phyloP scores from a whole-genome alignment of 2,888 invertebrate species.

The Branchipolynoe longqiensis region DNA sequence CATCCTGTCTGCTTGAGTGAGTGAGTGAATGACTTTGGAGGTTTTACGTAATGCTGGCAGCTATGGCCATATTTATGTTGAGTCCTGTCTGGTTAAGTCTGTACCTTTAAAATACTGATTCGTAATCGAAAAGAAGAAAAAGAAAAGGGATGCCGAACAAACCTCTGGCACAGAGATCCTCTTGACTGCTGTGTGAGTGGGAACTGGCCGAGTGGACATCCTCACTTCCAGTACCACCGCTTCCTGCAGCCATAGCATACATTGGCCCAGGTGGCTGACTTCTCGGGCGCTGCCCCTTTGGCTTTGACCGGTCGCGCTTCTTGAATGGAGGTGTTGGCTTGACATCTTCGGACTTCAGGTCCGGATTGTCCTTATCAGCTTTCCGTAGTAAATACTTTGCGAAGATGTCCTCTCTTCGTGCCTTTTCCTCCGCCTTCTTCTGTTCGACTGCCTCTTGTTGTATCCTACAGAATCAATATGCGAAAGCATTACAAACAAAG shows the following conservation, averaged over 20 bases:
- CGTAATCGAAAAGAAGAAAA: too few relatives aligned
- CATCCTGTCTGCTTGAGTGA: too few relatives aligned
- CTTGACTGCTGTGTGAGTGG: slow-evolving; percentile 71
- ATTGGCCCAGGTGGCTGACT: slow-evolving; percentile 58
- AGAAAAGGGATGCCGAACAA: too few relatives aligned
- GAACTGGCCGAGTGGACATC: slow-evolving; percentile 60
- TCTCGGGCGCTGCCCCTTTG: slow-evolving; percentile 60
- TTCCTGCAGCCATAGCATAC: neutral
- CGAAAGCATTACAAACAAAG: too few relatives aligned
- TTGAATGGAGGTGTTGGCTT: slow-evolving; percentile 32
- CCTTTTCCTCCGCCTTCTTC: slow-evolving; percentile 90
- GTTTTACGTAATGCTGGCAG: too few relatives aligned
- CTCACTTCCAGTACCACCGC: slow-evolving; percentile 16
- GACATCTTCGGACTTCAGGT: slow-evolving; percentile 87
- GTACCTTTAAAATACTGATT: too few relatives aligned
- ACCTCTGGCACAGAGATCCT: slow-evolving; percentile 68
- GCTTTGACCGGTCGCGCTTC: neutral
- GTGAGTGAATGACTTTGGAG: too few relatives aligned
- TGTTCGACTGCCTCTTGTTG: slow-evolving; percentile 88
- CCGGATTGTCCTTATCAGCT: slow-evolving; percentile 89
- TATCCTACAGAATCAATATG: slow-evolving; percentile 83
- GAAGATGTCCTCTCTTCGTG: slow-evolving; percentile 92
- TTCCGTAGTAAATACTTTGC: slow-evolving; percentile 97
- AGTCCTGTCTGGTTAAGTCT: too few relatives aligned
- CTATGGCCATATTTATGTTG: too few relatives aligned